A percentile compares a stretch with the other conserved stretches of the same genome.
Evolutionary conservation across 2,888 invertebrate genomes (phyloP).

Genomic region (Acleris holmiana): DNA sequence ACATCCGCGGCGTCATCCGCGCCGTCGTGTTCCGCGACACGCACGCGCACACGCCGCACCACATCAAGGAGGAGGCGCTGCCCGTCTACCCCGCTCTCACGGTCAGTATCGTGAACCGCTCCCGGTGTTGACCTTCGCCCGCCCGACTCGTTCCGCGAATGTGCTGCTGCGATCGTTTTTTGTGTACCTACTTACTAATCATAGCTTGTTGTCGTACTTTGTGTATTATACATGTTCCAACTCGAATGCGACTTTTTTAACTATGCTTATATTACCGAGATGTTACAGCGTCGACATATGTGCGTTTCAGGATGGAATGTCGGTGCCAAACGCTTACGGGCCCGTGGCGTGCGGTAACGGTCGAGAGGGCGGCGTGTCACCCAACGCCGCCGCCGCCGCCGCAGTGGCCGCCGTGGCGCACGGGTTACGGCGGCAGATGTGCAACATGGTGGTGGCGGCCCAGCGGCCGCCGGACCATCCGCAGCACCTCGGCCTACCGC

Average conservation of each 20-base stretch:
- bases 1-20: conserved; percentile 95
- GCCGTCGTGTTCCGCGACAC: conserved; percentile 96
- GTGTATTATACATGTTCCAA: background rate
- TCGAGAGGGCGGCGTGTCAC: conserved; percentile 81
- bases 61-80: conserved; percentile 89
- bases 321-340: conserved; percentile 82
- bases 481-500: conserved; percentile 78
- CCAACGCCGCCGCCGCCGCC: conserved; percentile 90
- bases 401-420: conserved; percentile 94
- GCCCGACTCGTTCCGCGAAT: conserved; percentile 57
- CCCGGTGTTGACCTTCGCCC: conserved; percentile 29
- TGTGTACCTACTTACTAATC: conserved; percentile 1
- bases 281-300: conserved; percentile 44
- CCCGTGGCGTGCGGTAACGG: conserved; percentile 84
- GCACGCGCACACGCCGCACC: conserved; percentile 89
- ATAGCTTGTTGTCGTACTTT: background rate
- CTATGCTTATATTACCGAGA: conserved; percentile 12
- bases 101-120: conserved; percentile 69
- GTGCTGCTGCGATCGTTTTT: conserved; percentile 54
- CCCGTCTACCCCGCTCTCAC: conserved; percentile 75
- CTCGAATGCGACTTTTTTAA: conserved; percentile 17
- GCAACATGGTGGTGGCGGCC: conserved; percentile 89
- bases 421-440: conserved; percentile 94
- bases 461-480: conserved; percentile 73
- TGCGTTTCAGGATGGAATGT: conserved; percentile 86